A percentile compares a stretch with the other conserved stretches of the same genome.
These are phyloP conservation scores for Festucalex cinctus DNA, from an alignment of 2,113 vertebrate species.

Conservation along the genomic window DNA sequence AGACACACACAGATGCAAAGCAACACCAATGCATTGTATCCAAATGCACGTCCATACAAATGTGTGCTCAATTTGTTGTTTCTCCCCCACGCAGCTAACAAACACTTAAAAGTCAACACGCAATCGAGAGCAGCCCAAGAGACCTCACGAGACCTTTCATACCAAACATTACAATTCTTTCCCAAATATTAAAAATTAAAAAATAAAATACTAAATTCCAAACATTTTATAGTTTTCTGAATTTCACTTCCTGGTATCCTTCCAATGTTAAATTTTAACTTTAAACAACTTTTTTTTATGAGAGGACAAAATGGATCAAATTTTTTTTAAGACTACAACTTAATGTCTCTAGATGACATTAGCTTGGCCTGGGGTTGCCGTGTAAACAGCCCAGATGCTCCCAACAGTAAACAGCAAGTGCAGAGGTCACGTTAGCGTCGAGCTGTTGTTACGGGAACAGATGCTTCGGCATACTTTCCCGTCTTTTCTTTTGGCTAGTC, in stretches of 20 bases:
- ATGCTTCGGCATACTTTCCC: constrained; percentile 49
- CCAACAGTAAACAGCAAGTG: constrained; percentile 54
- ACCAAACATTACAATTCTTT: too few species aligned
- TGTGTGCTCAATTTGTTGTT: constrained; percentile 21
- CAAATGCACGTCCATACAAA: constrained; percentile 27
- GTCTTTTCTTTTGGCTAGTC: constrained; percentile 22
- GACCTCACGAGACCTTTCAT: too few species aligned
- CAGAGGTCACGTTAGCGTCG: constrained; percentile 49
- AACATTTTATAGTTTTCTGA: too few species aligned
- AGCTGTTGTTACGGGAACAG: constrained; percentile 58
- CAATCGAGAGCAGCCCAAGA: background rate
- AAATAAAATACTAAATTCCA: background rate
- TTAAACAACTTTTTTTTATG: too few species aligned
- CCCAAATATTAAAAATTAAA: background rate
- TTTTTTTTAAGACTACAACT: background rate
- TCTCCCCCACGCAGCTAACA: constrained; percentile 4
- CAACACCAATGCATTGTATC: background rate
- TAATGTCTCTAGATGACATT: too few species aligned
- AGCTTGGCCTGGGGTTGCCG: constrained; percentile 24
- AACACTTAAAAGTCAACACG: background rate
- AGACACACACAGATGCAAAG: constrained; percentile 39
- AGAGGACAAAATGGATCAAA: too few species aligned
- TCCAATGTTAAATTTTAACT: too few species aligned
- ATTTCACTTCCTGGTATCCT: too few species aligned
- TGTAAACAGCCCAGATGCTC: constrained; percentile 27